Evolutionary conservation across 2,797 vertebrate species (phyloP).

Genomic region (Gallinago solitaria): DNA sequence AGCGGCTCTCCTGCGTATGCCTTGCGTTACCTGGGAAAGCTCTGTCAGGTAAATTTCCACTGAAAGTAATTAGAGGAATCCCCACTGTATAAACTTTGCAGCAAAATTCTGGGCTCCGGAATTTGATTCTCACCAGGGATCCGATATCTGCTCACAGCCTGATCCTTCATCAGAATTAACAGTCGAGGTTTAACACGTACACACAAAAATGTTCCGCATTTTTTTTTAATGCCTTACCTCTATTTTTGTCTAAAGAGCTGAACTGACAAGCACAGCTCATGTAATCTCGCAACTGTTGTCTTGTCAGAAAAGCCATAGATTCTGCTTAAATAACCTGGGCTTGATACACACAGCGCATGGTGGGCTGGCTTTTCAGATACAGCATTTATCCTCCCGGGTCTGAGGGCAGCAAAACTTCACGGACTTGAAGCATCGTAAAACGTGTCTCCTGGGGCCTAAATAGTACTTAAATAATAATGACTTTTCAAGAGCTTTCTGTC

Average conservation of each 20-base stretch:
- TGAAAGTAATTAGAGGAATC: slow-evolving; percentile 79
- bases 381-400: not conserved
- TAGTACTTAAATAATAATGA: not conserved
- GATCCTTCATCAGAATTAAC: slow-evolving; percentile 44
- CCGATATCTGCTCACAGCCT: slow-evolving; percentile 51
- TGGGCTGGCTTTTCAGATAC: not conserved
- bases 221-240: slow-evolving; percentile 42
- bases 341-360: not conserved
- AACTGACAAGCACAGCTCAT: slow-evolving; percentile 25
- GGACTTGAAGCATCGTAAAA: not conserved
- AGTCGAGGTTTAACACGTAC: not conserved
- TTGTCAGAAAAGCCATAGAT: slow-evolving; percentile 2
- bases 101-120: slow-evolving; percentile 59
- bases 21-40: slow-evolving; percentile 67
- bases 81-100: slow-evolving; percentile 62
- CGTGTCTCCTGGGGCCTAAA: not conserved
- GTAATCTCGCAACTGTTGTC: not conserved
- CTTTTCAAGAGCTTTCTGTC: not conserved
- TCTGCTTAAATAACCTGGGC: not conserved
- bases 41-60: slow-evolving; percentile 76
- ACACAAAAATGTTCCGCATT: slow-evolving; percentile 12
- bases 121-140: slow-evolving; percentile 61
- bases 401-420: not conserved
- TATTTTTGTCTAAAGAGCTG: not conserved
- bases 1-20: slow-evolving; percentile 30